Percentiles rank a stretch among this genome's conserved stretches.
Conservation (phyloP, 2,797 vertebrate genomes). For the Thripadectes ignobilis region DNA sequence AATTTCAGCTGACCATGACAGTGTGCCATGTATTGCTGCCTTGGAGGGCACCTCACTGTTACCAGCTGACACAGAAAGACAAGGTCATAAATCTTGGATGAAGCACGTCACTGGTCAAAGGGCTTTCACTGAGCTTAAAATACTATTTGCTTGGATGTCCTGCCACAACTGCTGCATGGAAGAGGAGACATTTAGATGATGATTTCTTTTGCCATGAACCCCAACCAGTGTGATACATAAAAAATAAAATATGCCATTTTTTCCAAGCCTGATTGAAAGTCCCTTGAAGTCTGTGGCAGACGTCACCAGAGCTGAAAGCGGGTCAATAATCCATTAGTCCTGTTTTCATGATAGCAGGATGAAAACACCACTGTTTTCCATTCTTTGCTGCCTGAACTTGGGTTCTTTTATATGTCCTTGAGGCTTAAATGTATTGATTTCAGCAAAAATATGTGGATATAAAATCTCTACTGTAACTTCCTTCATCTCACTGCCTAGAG, state of each 20-base stretch:
- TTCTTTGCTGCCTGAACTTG: neutral
- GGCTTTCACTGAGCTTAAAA: neutral
- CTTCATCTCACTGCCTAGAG: neutral
- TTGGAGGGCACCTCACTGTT: neutral
- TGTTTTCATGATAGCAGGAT: neutral
- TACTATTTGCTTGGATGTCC: neutral
- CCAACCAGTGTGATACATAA: neutral
- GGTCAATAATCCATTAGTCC: neutral
- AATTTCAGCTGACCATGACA: neutral
- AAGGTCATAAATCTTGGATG: neutral
- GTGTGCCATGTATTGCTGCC: neutral
- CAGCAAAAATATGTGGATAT: neutral
- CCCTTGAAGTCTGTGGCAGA: neutral
- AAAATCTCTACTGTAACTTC: neutral
- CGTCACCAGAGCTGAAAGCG: neutral
- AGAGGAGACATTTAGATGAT: neutral
- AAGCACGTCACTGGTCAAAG: neutral
- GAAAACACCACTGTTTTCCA: neutral
- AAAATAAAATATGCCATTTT: neutral
- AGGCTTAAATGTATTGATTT: neutral
- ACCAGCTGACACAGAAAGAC: neutral
- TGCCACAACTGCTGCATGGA: neutral
- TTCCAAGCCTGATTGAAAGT: neutral
- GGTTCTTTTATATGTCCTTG: neutral
- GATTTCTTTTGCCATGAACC: neutral